A percentile compares a stretch with the other conserved stretches of the same genome.
Evolutionary conservation across 2,888 invertebrate genomes (phyloP).

Genomic region (Nasonovia ribisnigri): DNA sequence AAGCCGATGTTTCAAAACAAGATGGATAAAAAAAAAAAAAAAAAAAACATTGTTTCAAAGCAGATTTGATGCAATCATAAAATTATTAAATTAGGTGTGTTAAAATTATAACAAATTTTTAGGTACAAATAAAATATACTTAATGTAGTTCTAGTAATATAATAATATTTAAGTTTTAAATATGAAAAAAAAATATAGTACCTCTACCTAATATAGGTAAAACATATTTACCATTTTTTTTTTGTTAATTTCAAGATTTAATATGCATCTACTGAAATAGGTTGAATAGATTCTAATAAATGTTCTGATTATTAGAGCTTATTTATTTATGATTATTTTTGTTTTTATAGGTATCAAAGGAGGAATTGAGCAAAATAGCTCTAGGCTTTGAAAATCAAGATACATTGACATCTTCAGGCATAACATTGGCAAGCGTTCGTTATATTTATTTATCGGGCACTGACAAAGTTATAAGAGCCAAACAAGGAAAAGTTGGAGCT

Average conservation of each 20-base stretch:
- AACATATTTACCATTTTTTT: neutral
- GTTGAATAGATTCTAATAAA: neutral
- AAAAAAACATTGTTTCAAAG: neutral
- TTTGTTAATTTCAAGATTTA: neutral
- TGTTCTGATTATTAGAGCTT: neutral
- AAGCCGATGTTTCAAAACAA: too few species aligned
- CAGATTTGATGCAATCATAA: neutral
- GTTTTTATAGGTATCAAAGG: constrained; percentile 83
- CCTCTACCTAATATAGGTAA: too few species aligned
- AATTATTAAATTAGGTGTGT: neutral
- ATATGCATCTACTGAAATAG: neutral
- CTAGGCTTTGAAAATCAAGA: constrained; percentile 92
- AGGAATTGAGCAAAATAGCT: constrained; percentile 90
- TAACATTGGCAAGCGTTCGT: constrained; percentile 91
- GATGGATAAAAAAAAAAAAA: too few species aligned
- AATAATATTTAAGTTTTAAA: neutral
- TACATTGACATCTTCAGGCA: constrained; percentile 88
- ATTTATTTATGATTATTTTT: neutral
- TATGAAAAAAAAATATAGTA: neutral
- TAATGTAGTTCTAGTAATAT: neutral
- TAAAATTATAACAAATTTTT: neutral
- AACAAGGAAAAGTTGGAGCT: constrained; percentile 92
- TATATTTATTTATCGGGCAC: constrained; percentile 96
- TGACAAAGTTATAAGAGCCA: constrained; percentile 93
- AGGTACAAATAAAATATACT: neutral